These are phyloP conservation scores for Nomada goodeniana DNA, from an alignment of 2,888 invertebrate species.

Conservation along the genomic window DNA sequence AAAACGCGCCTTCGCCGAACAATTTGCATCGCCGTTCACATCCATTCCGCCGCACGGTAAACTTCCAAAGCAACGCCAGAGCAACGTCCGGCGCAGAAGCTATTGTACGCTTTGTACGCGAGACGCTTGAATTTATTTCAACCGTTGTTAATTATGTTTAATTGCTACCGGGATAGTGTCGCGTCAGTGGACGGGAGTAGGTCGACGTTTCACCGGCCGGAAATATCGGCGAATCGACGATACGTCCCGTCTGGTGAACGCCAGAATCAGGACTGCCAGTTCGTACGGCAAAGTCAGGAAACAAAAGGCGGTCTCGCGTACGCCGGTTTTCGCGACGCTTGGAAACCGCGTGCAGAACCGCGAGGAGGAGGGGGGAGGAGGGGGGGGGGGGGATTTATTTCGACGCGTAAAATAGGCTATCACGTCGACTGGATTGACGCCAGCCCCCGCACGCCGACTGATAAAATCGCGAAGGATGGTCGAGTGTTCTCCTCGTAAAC, in stretches of 20 bases:
- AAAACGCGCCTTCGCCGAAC: no score
- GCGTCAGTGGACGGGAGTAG: conserved; percentile 4
- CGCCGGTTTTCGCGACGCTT: neutral
- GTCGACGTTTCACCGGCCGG: conserved; percentile 39
- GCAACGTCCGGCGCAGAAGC: neutral
- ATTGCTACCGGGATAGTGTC: neutral
- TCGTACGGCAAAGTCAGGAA: neutral
- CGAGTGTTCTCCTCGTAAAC: conserved; percentile 13
- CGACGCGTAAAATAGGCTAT: conserved; percentile 56
- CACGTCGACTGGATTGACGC: conserved; percentile 50
- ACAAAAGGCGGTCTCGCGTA: conserved; percentile 25
- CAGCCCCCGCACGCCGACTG: conserved; percentile 25
- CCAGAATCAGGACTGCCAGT: neutral
- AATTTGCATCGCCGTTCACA: no score
- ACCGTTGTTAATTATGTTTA: conserved; percentile 16
- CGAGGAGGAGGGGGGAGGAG: neutral
- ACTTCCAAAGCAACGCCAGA: neutral
- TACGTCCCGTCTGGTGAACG: conserved; percentile 21
- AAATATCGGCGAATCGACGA: conserved; percentile 42
- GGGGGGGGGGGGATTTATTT: conserved; percentile 46
- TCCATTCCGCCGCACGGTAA: no score
- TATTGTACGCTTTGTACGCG: neutral
- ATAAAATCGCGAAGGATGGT: conserved; percentile 50
- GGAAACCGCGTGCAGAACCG: neutral
- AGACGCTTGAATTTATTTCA: conserved; percentile 2